phyloP scores from a whole-genome alignment of 2,888 invertebrate species.

The Siphonodentalium dalli region DNA sequence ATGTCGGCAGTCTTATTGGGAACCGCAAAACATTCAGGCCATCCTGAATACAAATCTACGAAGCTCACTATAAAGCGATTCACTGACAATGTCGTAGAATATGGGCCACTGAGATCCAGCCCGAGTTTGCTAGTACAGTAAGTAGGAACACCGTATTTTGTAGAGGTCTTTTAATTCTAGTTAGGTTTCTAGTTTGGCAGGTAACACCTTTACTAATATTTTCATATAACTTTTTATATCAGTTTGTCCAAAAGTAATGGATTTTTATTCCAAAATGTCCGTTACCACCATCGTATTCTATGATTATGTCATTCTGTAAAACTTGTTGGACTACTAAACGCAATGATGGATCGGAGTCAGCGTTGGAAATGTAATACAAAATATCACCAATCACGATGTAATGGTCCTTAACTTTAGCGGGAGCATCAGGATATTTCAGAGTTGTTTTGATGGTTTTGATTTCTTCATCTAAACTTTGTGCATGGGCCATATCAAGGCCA shows the following conservation, averaged over 20 bases:
- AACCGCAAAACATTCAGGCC: constrained; percentile 20
- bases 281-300: constrained; percentile 16
- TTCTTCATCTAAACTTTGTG: constrained; percentile 1
- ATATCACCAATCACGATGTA: constrained; percentile 18
- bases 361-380: constrained; percentile 21
- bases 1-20: constrained; percentile 18
- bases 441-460: constrained; percentile 6
- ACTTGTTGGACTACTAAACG: constrained; percentile 15
- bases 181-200: constrained; percentile 15
- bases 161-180: no score
- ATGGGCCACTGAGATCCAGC: no score
- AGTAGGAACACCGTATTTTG: no score
- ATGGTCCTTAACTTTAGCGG: no score
- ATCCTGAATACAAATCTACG: no score
- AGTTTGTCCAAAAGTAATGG: no score
- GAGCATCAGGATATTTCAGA: constrained; percentile 7
- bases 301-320: constrained; percentile 1
- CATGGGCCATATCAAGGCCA: background rate
- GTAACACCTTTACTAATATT: constrained; percentile 19
- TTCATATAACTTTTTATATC: constrained; percentile 24
- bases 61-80: no score
- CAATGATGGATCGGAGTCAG: constrained; percentile 21
- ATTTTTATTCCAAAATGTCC: constrained; percentile 20
- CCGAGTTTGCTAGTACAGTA: no score
- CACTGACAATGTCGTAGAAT: no score